Evolutionary conservation across 2,797 vertebrate species (phyloP).

Genomic region (Caiman crocodilus): DNA sequence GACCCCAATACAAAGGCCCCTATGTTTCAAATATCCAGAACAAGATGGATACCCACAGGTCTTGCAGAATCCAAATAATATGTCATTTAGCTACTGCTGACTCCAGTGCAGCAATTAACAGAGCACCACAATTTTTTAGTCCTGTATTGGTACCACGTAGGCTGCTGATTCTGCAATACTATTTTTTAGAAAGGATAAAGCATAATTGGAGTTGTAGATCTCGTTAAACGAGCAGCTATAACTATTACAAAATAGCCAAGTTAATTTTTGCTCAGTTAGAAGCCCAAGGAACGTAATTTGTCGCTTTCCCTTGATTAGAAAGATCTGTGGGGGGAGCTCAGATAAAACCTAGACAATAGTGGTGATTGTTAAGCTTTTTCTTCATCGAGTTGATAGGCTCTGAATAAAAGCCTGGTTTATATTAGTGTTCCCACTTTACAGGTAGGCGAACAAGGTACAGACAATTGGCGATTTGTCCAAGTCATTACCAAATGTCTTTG

Average conservation of each 20-base stretch:
- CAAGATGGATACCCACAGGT: background rate
- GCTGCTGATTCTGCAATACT: conserved; percentile 49
- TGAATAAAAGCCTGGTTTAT: conserved; percentile 51
- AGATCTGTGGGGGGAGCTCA: conserved; percentile 42
- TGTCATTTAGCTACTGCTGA: conserved; percentile 37
- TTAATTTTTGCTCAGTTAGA: conserved; percentile 67
- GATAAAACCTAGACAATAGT: conserved; percentile 52
- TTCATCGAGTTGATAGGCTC: conserved; percentile 61
- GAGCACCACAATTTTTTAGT: conserved; percentile 35
- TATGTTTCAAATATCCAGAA: background rate
- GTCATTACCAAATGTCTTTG: background rate
- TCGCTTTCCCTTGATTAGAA: conserved; percentile 57
- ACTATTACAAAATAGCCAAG: conserved; percentile 34
- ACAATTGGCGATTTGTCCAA: background rate
- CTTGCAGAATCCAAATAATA: conserved; percentile 67
- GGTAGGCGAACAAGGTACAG: conserved; percentile 28
- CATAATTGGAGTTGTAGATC: conserved; percentile 69
- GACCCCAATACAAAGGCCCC: conserved; percentile 14
- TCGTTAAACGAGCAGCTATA: conserved; percentile 55
- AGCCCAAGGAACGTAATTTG: conserved; percentile 67
- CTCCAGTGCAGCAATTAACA: conserved; percentile 15
- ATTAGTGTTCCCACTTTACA: conserved; percentile 54
- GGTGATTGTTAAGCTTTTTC: conserved; percentile 69
- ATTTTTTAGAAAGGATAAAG: conserved; percentile 55
- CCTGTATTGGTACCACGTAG: conserved; percentile 45